Evolutionary conservation across 2,888 invertebrate genomes (phyloP), one percentile per base, ranked within the genome.

Genomic region (Hipparchia sbordonii): DNA sequence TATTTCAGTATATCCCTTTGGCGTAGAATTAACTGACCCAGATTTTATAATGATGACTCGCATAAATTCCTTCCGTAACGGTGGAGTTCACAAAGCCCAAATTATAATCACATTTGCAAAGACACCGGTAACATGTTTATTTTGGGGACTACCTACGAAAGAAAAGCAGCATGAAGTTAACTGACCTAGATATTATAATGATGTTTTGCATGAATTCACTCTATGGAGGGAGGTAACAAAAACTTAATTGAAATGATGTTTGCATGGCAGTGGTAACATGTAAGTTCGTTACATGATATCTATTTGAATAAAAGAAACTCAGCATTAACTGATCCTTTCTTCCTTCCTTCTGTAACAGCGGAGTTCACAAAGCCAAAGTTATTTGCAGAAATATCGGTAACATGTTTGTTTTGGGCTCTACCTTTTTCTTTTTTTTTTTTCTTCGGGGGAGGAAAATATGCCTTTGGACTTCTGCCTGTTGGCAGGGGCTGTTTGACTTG

Each of bases 11-110:
- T 57, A 57, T 23, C 7, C 8, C 8, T 57, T 57, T 57, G 23
- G 3, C 23, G 6, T 60, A 60, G 12, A 33, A 52, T 52, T 33
- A 65, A 52, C 65, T 65, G 65, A 65, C 65, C 65, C 65, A 60
- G 59, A 60, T 60, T 39, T 60, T 60, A 52, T 65, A 65, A 65
- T 65, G 65, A 65, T 51, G 65, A 65, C 65, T 33, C 33, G 65
- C 65, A 33, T 52, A 9, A 52, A 65, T 52, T 65, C 65, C 65
- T 33, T 65, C 33, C 48, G 63, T 63, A 13, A 63, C 63, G 48
- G 48, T 23, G 62, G 46, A 63, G 48, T 63, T 63, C 63, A 63
- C 48, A 63, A 51, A 63, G 63, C 23, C 63, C 23, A 51, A 62
- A 63, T 51, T 63, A 63, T 48, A 63, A 9, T 63, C 63, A 63